Percentiles rank a stretch among this genome's conserved stretches.
Conservation (phyloP, 35 echinoderm and acorn worm species). For the Acanthaster planci region DNA sequence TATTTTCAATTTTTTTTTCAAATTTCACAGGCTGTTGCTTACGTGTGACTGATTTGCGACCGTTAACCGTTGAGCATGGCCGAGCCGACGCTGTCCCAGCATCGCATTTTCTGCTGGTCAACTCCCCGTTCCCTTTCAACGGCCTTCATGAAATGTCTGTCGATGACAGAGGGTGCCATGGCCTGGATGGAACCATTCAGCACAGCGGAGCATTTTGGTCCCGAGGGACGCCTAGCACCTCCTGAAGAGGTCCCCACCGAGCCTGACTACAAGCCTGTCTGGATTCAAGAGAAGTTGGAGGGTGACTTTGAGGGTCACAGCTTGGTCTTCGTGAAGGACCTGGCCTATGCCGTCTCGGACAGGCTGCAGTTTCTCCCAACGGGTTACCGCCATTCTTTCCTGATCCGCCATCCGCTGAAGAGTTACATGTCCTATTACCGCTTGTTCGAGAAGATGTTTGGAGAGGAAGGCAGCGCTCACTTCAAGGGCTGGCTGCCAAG, state of each 20-base stretch:
- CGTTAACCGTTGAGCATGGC: not conserved
- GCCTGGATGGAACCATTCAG: slow-evolving; percentile 33
- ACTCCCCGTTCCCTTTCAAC: slow-evolving; percentile 35
- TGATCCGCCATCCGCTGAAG: slow-evolving; percentile 36
- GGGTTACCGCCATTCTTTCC: slow-evolving; percentile 33
- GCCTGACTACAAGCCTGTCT: not conserved
- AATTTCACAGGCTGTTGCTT: not conserved
- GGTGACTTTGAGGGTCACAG: not conserved
- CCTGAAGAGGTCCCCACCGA: not conserved
- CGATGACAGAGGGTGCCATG: not conserved
- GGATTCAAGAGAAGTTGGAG: slow-evolving; percentile 25
- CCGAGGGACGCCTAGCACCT: slow-evolving; percentile 24
- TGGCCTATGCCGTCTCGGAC: slow-evolving; percentile 21
- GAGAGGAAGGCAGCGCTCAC: not conserved
- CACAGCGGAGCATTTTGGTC: slow-evolving; percentile 44
- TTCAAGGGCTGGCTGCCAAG: slow-evolving; percentile 5
- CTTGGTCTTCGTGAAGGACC: slow-evolving; percentile 41
- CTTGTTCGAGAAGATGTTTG: not conserved
- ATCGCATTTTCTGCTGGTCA: slow-evolving; percentile 44
- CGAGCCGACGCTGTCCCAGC: not conserved
- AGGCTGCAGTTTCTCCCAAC: slow-evolving; percentile 27
- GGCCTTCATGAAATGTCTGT: slow-evolving; percentile 27
- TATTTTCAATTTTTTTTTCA: not conserved
- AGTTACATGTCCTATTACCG: slow-evolving; percentile 32
- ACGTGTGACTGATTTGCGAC: no score